Conservation (phyloP, 2,797 vertebrate species). For the Sebastes trivittatus region DNA sequence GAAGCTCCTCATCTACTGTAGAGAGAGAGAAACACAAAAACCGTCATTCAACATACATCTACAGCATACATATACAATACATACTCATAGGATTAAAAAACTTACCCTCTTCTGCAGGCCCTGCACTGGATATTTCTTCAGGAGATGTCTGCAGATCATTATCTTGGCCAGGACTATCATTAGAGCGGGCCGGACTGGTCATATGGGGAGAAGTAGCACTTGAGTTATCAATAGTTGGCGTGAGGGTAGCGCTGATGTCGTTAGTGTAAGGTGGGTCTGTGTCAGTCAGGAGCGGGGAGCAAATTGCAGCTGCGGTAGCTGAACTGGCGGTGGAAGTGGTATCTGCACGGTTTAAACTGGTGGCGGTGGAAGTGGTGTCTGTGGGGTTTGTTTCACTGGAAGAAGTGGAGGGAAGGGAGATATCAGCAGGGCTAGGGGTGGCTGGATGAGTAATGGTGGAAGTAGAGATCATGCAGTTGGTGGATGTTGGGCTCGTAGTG, state of each 20-base stretch:
- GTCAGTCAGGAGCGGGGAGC: slow-evolving; percentile 35
- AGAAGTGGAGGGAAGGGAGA: slow-evolving; percentile 45
- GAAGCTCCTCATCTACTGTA: slow-evolving; percentile 28
- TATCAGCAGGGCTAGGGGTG: not conserved
- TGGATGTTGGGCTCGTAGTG: slow-evolving; percentile 32
- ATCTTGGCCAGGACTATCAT: slow-evolving; percentile 32
- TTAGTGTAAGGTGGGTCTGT: slow-evolving; percentile 30
- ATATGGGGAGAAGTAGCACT: slow-evolving; percentile 42
- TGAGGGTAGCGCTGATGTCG: slow-evolving; percentile 10
- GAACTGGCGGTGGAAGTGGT: slow-evolving; percentile 49
- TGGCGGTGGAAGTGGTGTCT: slow-evolving; percentile 52
- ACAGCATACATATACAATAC: not conserved
- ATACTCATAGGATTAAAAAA: not conserved
- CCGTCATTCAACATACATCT: not conserved
- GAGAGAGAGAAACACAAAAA: slow-evolving; percentile 18
- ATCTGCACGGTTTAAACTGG: slow-evolving; percentile 47
- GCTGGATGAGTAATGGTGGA: slow-evolving; percentile 10
- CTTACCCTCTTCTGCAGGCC: slow-evolving; percentile 39
- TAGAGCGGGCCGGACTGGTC: slow-evolving; percentile 31
- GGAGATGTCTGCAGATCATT: slow-evolving; percentile 32
- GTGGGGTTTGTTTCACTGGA: slow-evolving; percentile 57
- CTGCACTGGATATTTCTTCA: slow-evolving; percentile 28
- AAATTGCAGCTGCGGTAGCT: slow-evolving; percentile 41
- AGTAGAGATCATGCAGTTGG: slow-evolving; percentile 18
- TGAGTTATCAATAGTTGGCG: slow-evolving; percentile 41